Percentiles rank a stretch among this genome's conserved stretches.
Conservation (phyloP, 2,888 invertebrate genomes). For the Tethea ocularis region DNA sequence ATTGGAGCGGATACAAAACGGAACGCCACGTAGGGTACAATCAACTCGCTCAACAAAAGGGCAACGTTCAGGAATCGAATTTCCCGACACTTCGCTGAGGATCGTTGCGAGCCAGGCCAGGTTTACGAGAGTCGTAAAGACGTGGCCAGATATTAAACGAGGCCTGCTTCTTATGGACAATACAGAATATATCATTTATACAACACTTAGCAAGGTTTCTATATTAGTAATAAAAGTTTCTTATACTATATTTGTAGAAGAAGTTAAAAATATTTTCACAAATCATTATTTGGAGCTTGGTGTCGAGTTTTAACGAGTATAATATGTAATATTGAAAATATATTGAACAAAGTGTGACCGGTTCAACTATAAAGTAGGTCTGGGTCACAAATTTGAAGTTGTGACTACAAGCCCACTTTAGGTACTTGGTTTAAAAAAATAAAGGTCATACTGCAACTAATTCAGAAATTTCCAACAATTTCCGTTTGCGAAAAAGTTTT, state of each 20-base stretch:
- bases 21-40: conserved; percentile 20
- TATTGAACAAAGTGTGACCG: neutral
- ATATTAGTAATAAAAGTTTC: neutral
- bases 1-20: neutral
- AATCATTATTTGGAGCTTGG: too few relatives aligned
- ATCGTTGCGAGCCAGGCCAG: conserved; percentile 44
- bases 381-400: neutral
- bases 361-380: neutral
- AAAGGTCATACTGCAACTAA: neutral
- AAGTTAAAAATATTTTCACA: too few relatives aligned
- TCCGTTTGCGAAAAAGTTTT: neutral
- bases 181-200: conserved; percentile 12
- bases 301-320: too few relatives aligned
- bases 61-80: conserved; percentile 59
- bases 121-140: conserved; percentile 68
- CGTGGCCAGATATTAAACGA: conserved; percentile 62
- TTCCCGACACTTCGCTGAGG: conserved; percentile 59
- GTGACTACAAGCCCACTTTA: too few relatives aligned
- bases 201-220: neutral
- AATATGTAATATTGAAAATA: too few relatives aligned
- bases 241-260: neutral
- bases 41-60: conserved; percentile 40
- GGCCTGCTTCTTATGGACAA: conserved; percentile 31
- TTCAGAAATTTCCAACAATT: neutral
- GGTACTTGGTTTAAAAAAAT: too few relatives aligned